A percentile compares a stretch with the other conserved stretches of the same genome.
These are phyloP conservation scores for Pyrocephalus nanus DNA, from an alignment of 2,797 vertebrate genomes.

Conservation along the genomic window DNA sequence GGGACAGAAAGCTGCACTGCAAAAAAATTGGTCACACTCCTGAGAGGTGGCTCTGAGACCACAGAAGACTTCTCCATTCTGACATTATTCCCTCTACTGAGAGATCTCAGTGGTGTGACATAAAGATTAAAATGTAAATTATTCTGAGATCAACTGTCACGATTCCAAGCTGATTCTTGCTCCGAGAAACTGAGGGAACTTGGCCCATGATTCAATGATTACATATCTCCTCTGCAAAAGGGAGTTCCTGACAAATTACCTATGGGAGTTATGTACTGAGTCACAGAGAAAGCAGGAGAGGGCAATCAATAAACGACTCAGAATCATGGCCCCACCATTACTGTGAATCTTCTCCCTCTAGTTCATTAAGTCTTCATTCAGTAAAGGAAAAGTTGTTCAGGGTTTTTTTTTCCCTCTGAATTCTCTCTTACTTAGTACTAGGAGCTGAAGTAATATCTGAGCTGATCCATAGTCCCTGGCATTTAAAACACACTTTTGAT, in stretches of 20 bases:
- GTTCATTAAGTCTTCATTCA: neutral
- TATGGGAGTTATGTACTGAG: neutral
- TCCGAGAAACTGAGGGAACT: neutral
- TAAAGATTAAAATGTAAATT: neutral
- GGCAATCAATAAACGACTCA: neutral
- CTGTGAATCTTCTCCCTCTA: neutral
- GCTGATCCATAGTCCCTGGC: neutral
- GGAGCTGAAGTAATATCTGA: neutral
- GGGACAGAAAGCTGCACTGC: neutral
- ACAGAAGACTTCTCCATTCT: neutral
- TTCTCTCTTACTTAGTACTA: neutral
- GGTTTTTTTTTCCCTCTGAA: neutral
- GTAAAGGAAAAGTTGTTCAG: neutral
- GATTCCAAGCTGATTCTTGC: neutral
- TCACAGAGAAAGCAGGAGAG: neutral
- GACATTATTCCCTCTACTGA: neutral
- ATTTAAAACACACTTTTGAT: neutral
- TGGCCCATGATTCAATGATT: neutral
- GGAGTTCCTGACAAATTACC: slow-evolving; percentile 11
- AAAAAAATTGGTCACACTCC: neutral
- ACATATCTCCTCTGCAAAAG: neutral
- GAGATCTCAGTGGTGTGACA: neutral
- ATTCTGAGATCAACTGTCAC: neutral
- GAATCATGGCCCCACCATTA: neutral
- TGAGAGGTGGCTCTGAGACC: neutral